Percentiles rank a stretch among this genome's conserved stretches.
Conservation (phyloP, 2,113 vertebrate genomes). For the Nothocercus julius region DNA sequence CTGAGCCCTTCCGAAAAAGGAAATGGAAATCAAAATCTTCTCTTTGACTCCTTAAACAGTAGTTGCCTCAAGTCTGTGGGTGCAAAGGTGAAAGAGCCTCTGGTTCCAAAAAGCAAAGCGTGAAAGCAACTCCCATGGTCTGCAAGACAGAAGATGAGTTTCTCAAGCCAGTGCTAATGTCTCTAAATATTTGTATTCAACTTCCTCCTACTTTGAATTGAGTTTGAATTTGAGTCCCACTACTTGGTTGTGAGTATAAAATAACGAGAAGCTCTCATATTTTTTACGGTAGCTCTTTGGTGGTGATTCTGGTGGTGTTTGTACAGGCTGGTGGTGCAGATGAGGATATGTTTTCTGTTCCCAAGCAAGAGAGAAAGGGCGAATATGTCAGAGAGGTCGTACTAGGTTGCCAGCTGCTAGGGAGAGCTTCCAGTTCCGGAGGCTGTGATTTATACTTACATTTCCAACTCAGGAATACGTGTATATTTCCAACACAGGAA, state of each 20-base stretch:
- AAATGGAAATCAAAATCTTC: not conserved
- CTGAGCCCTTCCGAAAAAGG: not conserved
- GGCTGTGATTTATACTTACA: not conserved
- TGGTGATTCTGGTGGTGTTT: not conserved
- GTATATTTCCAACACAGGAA: not conserved
- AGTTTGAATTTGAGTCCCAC: not conserved
- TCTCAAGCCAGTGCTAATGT: not conserved
- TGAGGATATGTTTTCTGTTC: not conserved
- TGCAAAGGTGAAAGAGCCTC: not conserved
- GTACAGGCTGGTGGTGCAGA: not conserved
- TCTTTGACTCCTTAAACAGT: not conserved
- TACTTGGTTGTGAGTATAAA: not conserved
- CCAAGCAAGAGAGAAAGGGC: not conserved
- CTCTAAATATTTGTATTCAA: not conserved
- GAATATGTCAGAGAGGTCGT: not conserved
- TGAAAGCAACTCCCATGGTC: not conserved
- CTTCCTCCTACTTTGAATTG: not conserved
- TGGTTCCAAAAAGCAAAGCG: not conserved
- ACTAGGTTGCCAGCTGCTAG: accelerated
- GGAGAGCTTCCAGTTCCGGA: not conserved
- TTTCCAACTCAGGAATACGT: not conserved
- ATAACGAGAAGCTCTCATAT: not conserved
- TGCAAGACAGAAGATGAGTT: not conserved
- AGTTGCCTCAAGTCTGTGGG: not conserved
- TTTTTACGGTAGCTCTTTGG: not conserved